Evolutionary conservation across 2,113 vertebrate species (phyloP).

Genomic region (Cathartes aura): DNA sequence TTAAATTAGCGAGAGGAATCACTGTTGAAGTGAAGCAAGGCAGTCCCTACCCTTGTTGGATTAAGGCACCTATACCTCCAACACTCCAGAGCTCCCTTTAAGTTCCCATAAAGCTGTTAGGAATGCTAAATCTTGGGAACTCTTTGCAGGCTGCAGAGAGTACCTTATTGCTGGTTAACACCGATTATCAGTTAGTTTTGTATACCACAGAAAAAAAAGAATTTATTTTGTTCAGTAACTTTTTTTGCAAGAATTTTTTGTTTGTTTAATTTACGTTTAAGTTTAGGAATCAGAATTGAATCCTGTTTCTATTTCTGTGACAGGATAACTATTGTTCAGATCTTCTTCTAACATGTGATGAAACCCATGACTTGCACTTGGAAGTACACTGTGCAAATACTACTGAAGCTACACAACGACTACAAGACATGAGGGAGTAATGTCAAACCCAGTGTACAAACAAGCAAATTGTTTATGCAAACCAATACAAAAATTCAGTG

Average conservation of each 20-base stretch:
- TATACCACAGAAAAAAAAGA: neutral
- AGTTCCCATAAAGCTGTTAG: neutral
- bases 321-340: neutral
- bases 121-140: neutral
- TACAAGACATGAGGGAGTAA: neutral
- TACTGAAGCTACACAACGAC: neutral
- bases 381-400: neutral
- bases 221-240: neutral
- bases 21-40: neutral
- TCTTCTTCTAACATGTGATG: rapidly evolving
- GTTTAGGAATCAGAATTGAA: neutral
- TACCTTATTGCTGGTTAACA: neutral
- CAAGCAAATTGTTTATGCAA: neutral
- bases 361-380: neutral
- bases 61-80: neutral
- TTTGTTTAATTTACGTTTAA: neutral
- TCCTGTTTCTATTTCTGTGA: neutral
- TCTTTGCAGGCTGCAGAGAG: neutral
- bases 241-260: neutral
- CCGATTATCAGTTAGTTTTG: neutral
- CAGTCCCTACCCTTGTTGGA: neutral
- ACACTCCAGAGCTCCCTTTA: neutral
- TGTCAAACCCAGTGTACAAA: neutral
- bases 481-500: neutral
- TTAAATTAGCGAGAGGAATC: neutral